phyloP scores from a whole-genome alignment of 2,888 invertebrate species.

The Thysanoteuthis rhombus region DNA sequence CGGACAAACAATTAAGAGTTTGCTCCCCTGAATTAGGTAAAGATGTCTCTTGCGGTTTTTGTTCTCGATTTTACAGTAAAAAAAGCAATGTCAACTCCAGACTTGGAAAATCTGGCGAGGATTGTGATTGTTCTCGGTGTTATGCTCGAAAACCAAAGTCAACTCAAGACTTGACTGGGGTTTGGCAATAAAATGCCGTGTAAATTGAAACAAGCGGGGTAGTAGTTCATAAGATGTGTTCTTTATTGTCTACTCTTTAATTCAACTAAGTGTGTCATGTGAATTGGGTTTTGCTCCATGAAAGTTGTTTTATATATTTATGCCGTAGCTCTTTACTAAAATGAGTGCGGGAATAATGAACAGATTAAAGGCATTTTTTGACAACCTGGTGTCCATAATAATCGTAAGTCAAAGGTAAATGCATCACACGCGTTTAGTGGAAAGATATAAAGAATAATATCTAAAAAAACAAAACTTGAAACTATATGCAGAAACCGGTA shows the following conservation, averaged over 20 bases:
- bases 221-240: neutral
- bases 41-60: no score
- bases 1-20: no score
- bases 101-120: no score
- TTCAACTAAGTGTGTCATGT: neutral
- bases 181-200: no score
- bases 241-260: neutral
- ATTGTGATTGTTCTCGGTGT: no score
- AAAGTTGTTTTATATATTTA: neutral
- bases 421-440: neutral
- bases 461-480: neutral
- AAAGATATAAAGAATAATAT: no score
- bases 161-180: no score
- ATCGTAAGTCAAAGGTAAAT: neutral
- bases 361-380: neutral
- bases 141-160: no score
- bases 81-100: no score
- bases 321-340: neutral
- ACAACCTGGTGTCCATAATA: neutral
- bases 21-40: no score
- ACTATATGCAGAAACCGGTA: neutral
- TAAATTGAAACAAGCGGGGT: no score
- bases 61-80: no score
- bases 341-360: neutral
- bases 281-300: neutral